Percentiles rank a stretch among this genome's conserved stretches.
Evolutionary conservation across 1,140 invertebrate genomes (phyloP).

Genomic region (Calliphora vicina): DNA sequence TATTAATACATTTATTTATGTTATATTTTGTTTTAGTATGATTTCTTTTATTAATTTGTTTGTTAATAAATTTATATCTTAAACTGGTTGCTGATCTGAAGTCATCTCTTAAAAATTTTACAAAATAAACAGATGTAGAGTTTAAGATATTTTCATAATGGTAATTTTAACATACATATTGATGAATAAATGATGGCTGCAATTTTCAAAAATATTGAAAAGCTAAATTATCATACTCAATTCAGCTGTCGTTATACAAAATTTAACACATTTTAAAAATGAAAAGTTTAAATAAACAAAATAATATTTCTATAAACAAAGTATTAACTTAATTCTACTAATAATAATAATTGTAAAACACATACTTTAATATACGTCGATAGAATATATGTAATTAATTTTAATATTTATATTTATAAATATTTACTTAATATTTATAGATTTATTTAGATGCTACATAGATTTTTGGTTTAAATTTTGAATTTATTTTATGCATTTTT

Average conservation of each 20-base stretch:
- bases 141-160: conserved; percentile 9
- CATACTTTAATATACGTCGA: background rate
- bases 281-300: background rate
- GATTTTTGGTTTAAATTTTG: background rate
- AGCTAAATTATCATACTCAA: too few relatives aligned
- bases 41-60: conserved; percentile 10
- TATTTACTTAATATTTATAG: background rate
- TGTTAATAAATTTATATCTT: background rate
- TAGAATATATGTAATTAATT: background rate
- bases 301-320: background rate
- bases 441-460: background rate
- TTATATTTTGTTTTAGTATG: conserved; percentile 15
- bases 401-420: background rate
- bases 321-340: background rate
- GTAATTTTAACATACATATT: too few relatives aligned
- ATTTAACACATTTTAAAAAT: background rate
- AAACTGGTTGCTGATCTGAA: background rate
- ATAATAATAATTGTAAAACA: background rate
- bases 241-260: too few relatives aligned
- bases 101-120: conserved; percentile 19
- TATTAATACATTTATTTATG: conserved; percentile 33
- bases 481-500: background rate
- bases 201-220: background rate
- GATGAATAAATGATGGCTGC: background rate
- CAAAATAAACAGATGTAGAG: conserved; percentile 20